phyloP scores from a whole-genome alignment of 2,113 vertebrate species.

The Lophochroa leadbeateri region DNA sequence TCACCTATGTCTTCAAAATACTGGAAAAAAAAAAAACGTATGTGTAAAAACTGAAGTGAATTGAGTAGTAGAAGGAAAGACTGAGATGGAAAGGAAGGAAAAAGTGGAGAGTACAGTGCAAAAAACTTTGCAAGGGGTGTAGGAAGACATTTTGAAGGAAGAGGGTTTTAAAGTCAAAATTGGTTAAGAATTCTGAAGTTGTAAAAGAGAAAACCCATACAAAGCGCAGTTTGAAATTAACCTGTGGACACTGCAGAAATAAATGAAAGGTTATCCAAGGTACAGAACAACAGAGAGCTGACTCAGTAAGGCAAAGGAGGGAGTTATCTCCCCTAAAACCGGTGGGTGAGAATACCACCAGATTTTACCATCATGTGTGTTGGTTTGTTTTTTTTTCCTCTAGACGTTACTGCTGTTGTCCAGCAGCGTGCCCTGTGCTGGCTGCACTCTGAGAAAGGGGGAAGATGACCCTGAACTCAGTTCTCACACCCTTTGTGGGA shows the following conservation, averaged over 20 bases:
- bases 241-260: not conserved
- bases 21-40: not conserved
- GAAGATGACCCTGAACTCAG: accelerated
- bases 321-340: not conserved
- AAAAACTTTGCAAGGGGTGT: not conserved
- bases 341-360: not conserved
- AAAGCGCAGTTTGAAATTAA: not conserved
- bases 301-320: not conserved
- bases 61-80: not conserved
- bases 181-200: not conserved
- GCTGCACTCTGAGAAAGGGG: not conserved
- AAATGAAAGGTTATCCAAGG: not conserved
- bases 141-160: not conserved
- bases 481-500: not conserved
- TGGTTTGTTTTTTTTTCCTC: not conserved
- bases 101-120: not conserved
- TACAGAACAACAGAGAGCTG: not conserved
- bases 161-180: not conserved
- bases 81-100: not conserved
- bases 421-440: not conserved
- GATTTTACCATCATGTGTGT: not conserved
- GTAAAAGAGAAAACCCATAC: not conserved
- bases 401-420: not conserved
- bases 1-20: not conserved
- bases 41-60: not conserved